Percentiles rank a stretch among this genome's conserved stretches.
phyloP scores from a whole-genome alignment of 2,113 vertebrate genomes.

The Cyprinodon brontotheroides region DNA sequence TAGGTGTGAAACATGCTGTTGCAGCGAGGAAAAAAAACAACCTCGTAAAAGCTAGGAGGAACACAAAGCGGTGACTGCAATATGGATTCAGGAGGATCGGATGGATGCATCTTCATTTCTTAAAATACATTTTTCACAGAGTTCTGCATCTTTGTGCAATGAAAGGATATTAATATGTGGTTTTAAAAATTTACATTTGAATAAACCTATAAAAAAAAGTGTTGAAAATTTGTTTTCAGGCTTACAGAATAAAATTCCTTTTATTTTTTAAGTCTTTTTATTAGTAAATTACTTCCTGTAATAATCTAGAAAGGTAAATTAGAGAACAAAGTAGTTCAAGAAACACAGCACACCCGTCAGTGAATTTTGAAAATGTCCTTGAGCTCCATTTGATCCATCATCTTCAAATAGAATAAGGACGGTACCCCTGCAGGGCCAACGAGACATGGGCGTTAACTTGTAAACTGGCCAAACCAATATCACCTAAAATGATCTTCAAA shows the following conservation, averaged over 20 bases:
- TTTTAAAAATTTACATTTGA: neutral
- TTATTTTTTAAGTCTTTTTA: neutral
- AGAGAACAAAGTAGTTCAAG: too few species aligned
- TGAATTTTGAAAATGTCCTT: too few species aligned
- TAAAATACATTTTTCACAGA: neutral
- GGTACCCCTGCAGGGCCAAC: too few species aligned
- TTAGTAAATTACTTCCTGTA: neutral
- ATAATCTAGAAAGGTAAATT: too few species aligned
- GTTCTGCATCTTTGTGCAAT: neutral
- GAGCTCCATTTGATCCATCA: too few species aligned
- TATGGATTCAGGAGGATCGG: neutral
- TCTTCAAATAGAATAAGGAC: too few species aligned
- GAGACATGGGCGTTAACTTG: too few species aligned
- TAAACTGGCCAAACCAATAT: too few species aligned
- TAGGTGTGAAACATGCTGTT: constrained; percentile 40
- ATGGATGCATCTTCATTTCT: neutral
- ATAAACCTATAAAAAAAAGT: neutral
- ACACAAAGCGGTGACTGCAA: neutral
- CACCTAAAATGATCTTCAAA: too few species aligned
- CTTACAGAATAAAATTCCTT: neutral
- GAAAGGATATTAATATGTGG: neutral
- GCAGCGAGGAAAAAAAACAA: constrained; percentile 4
- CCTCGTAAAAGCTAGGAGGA: neutral
- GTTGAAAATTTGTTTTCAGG: neutral
- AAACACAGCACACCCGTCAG: too few species aligned